Conservation (phyloP, 2,797 vertebrate genomes). For the Gephyroberyx darwinii region DNA sequence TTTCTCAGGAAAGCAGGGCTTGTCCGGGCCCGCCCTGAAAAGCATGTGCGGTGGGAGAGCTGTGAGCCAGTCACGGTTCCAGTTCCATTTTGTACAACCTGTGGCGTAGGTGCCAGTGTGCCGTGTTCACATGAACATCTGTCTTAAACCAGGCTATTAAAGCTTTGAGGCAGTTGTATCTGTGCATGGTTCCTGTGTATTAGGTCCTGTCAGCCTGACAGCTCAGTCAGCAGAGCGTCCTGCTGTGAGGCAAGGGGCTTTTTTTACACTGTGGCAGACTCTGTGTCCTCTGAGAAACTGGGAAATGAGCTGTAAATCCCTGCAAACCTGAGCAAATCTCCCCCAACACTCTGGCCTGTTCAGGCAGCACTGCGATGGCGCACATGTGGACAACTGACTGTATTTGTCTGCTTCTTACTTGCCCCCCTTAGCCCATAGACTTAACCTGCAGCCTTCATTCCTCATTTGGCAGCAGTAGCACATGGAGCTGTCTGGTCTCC, state of each 20-base stretch:
- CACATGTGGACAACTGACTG: background rate
- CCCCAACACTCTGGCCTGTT: no score
- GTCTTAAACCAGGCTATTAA: slow-evolving; percentile 6
- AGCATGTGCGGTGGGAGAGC: slow-evolving; percentile 33
- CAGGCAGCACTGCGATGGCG: background rate
- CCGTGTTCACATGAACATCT: background rate
- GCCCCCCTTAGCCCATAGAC: no score
- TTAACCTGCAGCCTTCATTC: no score
- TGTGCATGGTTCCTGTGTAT: slow-evolving; percentile 4
- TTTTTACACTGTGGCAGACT: slow-evolving; percentile 3
- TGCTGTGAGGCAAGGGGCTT: slow-evolving; percentile 9
- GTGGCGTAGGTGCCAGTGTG: slow-evolving; percentile 10
- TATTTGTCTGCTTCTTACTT: background rate
- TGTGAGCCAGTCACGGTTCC: slow-evolving; percentile 34
- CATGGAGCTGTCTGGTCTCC: background rate
- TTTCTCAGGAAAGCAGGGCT: slow-evolving; percentile 43
- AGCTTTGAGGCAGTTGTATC: background rate
- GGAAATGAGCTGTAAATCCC: background rate
- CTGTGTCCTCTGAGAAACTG: background rate
- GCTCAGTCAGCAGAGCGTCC: slow-evolving; percentile 12
- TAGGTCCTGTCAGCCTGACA: slow-evolving; percentile 3
- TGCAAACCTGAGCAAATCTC: no score
- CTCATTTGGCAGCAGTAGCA: no score
- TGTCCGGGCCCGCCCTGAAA: slow-evolving; percentile 59
- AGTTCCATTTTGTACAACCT: slow-evolving; percentile 24